A percentile compares a stretch with the other conserved stretches of the same genome.
These are phyloP conservation scores for Ischnus inquisitorius DNA, from an alignment of 2,888 invertebrate species.

Conservation along the genomic window DNA sequence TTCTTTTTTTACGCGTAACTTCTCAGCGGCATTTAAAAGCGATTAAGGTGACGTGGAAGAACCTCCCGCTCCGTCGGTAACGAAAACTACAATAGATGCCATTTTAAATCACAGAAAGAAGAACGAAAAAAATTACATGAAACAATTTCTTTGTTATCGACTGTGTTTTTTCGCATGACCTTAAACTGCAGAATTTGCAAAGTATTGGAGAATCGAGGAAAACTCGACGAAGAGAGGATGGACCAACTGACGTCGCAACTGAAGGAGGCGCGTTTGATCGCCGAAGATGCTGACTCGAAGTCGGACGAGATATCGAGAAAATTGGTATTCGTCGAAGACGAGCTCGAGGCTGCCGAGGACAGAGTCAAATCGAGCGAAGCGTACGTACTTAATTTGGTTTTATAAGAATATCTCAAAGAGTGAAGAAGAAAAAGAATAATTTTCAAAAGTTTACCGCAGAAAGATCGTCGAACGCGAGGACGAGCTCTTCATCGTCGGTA, in stretches of 20 bases:
- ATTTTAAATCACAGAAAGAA: no score
- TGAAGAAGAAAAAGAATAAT: constrained; percentile 23
- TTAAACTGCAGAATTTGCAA: constrained; percentile 87
- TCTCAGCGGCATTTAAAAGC: no score
- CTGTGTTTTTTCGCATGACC: constrained; percentile 19
- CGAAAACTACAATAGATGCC: no score
- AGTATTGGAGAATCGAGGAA: constrained; percentile 89
- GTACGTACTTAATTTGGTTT: constrained; percentile 79
- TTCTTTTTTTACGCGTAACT: no score
- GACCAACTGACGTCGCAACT: constrained; percentile 88
- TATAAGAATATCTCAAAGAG: neutral
- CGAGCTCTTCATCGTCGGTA: constrained; percentile 90
- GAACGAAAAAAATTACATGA: no score
- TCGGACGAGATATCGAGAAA: constrained; percentile 91
- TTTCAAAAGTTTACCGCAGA: constrained; percentile 72
- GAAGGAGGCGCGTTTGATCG: constrained; percentile 89
- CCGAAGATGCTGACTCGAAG: constrained; percentile 90
- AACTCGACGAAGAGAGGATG: constrained; percentile 89
- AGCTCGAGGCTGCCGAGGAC: constrained; percentile 90
- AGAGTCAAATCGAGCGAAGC: constrained; percentile 88
- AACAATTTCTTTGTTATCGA: neutral
- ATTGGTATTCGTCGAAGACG: constrained; percentile 89
- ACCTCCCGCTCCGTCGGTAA: no score
- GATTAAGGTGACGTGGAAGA: no score
- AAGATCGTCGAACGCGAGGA: constrained; percentile 91